phyloP scores from a whole-genome alignment of 2,113 vertebrate genomes.

The Phoenicopterus ruber region DNA sequence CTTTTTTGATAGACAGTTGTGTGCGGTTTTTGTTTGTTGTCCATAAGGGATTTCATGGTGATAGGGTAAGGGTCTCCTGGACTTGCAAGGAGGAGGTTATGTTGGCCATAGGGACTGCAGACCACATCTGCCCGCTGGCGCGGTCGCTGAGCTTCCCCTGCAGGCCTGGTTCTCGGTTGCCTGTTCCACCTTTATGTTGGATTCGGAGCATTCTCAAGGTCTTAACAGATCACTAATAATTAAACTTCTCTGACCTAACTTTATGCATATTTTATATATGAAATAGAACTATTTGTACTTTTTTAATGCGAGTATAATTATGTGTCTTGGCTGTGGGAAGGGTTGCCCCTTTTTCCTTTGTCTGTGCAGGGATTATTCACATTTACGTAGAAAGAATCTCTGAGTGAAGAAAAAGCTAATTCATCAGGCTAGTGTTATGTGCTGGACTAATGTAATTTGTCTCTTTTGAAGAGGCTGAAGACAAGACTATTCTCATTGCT shows the following conservation, averaged over 20 bases:
- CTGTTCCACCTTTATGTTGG: neutral
- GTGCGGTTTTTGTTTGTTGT: neutral
- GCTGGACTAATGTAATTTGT: neutral
- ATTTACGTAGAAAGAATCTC: neutral
- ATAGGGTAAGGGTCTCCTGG: neutral
- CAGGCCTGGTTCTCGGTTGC: neutral
- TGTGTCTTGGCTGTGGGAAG: neutral
- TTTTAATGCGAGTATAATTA: neutral
- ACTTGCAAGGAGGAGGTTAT: neutral
- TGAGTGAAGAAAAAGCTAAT: neutral
- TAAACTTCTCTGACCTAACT: neutral
- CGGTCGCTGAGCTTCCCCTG: neutral
- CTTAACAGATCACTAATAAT: neutral
- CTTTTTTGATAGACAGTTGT: fast-evolving
- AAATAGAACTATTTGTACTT: neutral
- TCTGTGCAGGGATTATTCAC: neutral
- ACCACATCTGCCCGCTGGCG: fast-evolving
- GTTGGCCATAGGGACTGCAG: fast-evolving
- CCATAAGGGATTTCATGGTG: neutral
- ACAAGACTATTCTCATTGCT: neutral
- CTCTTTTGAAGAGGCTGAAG: neutral
- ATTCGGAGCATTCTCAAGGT: neutral
- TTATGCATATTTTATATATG: neutral
- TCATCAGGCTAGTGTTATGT: neutral
- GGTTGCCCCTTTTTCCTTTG: neutral